Evolutionary conservation across 2,888 invertebrate genomes (phyloP), one percentile per base, ranked within the genome.

Genomic region (Ectropis crepuscularia): DNA sequence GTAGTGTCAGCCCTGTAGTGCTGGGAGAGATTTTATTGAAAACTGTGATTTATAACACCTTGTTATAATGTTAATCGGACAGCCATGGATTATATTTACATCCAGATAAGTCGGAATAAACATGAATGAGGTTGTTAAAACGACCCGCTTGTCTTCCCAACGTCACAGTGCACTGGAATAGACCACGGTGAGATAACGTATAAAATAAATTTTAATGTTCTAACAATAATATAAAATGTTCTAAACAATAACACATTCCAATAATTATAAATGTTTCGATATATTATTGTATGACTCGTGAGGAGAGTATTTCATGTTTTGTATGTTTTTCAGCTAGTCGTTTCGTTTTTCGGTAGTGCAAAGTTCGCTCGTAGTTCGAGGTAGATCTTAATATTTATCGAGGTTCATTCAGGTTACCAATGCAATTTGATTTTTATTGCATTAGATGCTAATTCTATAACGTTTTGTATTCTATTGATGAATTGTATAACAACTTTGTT

Each of bases 1-100:
- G 16, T 28, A 28, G 16, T 28, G 45, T 16, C 16, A 12, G 11
- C 38, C 38, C 12, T 50, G 12, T 38, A 47, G 37, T 7, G 12
- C 10, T 2, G 5, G 11, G 5, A 38, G 38, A 50, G 1, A 38
- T 50, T 50, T 50, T 38, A 38, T 38, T 37, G 38, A 38, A 50
- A 6, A 8, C 49, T 11, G n/a, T 53, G 45, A 43, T 41, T 42
- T 51, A 53, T 45, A 53, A 53, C 53, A 53, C 43, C 43, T 53
- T 53, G 43, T 42, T 53, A 53, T 53, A 53, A 53, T 53, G 43
- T 53, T 37, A 53, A 51, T 51, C 51, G 12, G 6, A 16, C n/a
- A 41, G 51, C 28, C 41, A 41, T 51, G 38, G 39, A 50, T 41
- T 28, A 47, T 10, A 51, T 51, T 41, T 28, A 47, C 36, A 51